Evolutionary conservation across 92 coral and sea anemone species (phyloP).

Genomic region (Epizoanthus rinbou): DNA sequence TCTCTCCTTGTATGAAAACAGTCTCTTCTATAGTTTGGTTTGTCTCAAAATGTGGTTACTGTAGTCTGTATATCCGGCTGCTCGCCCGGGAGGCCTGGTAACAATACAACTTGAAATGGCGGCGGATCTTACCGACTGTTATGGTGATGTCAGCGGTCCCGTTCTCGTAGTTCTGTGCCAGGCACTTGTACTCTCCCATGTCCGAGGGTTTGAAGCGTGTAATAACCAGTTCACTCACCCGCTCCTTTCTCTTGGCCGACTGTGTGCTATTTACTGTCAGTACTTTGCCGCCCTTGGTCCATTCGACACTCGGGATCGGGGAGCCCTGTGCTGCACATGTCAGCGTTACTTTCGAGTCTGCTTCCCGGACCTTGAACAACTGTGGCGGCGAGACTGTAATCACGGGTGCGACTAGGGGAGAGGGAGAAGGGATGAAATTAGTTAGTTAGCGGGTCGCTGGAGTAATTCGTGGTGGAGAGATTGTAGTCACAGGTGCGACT

Average conservation of each 20-base stretch:
- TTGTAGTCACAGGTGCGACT: background rate
- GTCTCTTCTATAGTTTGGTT: background rate
- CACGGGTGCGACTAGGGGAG: constrained; percentile 57
- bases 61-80: too few species aligned
- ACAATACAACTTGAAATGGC: too few species aligned
- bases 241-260: constrained; percentile 22
- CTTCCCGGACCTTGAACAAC: constrained; percentile 46
- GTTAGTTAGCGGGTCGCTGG: too few species aligned
- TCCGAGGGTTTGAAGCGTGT: constrained; percentile 57
- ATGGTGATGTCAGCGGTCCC: constrained; percentile 69
- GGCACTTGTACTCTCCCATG: constrained; percentile 74
- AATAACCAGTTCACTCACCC: constrained; percentile 60
- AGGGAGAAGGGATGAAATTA: background rate
- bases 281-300: constrained; percentile 69
- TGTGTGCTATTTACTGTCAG: constrained; percentile 55
- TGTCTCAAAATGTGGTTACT: too few species aligned
- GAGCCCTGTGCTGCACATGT: constrained; percentile 82
- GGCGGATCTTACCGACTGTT: constrained; percentile 55
- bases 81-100: too few species aligned
- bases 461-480: too few species aligned
- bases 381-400: constrained; percentile 63
- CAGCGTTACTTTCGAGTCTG: constrained; percentile 47
- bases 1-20: too few species aligned
- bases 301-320: constrained; percentile 75
- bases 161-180: constrained; percentile 75